A percentile compares a stretch with the other conserved stretches of the same genome.
Conservation (phyloP, 2,888 invertebrate species). For the Sussaba pulchella region DNA sequence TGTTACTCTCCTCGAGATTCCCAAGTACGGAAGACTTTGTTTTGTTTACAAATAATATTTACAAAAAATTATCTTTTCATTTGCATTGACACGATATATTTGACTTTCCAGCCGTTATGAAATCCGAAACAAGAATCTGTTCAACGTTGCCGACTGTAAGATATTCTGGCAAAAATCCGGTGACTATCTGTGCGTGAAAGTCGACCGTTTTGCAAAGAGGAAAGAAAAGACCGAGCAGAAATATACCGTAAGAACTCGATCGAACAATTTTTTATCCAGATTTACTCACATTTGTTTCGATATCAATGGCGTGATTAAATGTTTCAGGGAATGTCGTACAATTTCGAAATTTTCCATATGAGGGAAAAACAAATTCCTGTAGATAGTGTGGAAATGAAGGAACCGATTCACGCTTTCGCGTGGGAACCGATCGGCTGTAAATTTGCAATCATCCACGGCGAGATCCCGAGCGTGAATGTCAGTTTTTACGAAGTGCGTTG, state of each 20-base stretch:
- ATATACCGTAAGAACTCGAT: conserved; percentile 89
- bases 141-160: conserved; percentile 99
- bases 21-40: conserved; percentile 86
- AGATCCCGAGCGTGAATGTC: conserved; percentile 93
- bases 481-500: conserved; percentile 97
- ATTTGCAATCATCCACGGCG: conserved; percentile 98
- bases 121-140: conserved; percentile 96
- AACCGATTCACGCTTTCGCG: conserved; percentile 96
- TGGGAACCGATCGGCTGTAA: conserved; percentile 99
- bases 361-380: conserved; percentile 98
- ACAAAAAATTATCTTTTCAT: too few species aligned
- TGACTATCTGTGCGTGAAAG: conserved; percentile 98
- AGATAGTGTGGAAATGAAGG: conserved; percentile 98
- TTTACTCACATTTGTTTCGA: not conserved
- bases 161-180: conserved; percentile 99
- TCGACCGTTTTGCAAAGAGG: conserved; percentile 94
- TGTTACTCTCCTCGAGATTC: conserved; percentile 96
- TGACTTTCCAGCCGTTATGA: conserved; percentile 88
- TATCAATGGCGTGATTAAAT: not conserved
- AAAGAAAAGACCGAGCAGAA: conserved; percentile 97
- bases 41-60: too few species aligned
- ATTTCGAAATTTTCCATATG: conserved; percentile 99
- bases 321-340: conserved; percentile 94
- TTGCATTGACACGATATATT: conserved; percentile 15
- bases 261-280: not conserved